phyloP scores from a whole-genome alignment of 2,888 invertebrate species.

The Spisula solida region DNA sequence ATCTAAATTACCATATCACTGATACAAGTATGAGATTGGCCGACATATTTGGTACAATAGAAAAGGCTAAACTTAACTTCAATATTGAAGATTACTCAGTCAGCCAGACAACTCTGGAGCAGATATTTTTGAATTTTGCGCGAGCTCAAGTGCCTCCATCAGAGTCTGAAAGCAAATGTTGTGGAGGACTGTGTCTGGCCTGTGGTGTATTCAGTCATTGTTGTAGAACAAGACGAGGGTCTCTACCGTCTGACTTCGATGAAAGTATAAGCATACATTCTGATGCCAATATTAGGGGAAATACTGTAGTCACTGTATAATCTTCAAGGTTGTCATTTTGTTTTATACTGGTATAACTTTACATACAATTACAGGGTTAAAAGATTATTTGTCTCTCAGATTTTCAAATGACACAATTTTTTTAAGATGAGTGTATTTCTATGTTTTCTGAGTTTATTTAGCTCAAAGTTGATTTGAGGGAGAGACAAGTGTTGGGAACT shows the following conservation, averaged over 20 bases:
- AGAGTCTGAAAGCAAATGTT: constrained; percentile 66
- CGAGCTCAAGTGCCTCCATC: constrained; percentile 74
- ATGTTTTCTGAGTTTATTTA: no score
- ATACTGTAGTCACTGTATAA: constrained; percentile 23
- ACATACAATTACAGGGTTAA: no score
- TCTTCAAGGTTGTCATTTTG: background rate
- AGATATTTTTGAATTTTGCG: constrained; percentile 89
- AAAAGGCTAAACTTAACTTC: constrained; percentile 80
- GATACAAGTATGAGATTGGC: constrained; percentile 84
- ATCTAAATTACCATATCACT: constrained; percentile 86
- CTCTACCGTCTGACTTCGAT: constrained; percentile 13
- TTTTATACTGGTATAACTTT: no score
- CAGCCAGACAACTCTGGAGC: constrained; percentile 87
- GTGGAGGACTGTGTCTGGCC: constrained; percentile 56
- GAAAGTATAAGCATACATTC: constrained; percentile 26
- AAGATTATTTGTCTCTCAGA: no score
- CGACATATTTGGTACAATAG: constrained; percentile 86
- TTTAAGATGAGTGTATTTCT: no score
- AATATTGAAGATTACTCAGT: constrained; percentile 87
- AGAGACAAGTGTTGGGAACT: no score
- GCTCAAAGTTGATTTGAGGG: no score
- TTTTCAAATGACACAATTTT: no score
- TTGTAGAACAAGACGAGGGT: constrained; percentile 1
- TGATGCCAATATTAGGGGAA: background rate
- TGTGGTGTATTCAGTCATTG: constrained; percentile 30